Evolutionary conservation across 1,140 invertebrate species (phyloP).

Genomic region (Ericerus pela): DNA sequence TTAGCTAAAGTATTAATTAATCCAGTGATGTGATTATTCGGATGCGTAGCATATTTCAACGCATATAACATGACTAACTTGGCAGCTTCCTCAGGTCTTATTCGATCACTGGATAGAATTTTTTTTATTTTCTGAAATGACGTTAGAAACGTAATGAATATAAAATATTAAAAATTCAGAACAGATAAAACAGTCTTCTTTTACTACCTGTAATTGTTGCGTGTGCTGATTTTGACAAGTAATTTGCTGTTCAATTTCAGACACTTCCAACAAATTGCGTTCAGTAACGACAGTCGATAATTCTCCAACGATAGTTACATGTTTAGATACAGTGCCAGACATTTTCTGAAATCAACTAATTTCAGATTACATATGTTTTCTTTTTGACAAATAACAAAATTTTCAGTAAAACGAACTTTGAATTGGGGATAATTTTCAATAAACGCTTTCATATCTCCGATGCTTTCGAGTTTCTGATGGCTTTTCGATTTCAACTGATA

Average conservation of each 20-base stretch:
- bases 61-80: slow-evolving; percentile 87
- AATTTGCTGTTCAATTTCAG: slow-evolving; percentile 92
- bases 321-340: slow-evolving; percentile 94
- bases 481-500: slow-evolving; percentile 92
- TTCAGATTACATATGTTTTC: not conserved
- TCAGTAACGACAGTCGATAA: slow-evolving; percentile 68
- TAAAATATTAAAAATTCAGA: not conserved
- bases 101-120: slow-evolving; percentile 42
- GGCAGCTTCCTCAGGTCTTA: slow-evolving; percentile 63
- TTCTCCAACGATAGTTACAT: slow-evolving; percentile 91
- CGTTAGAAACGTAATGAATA: not conserved
- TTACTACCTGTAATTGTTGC: slow-evolving; percentile 54
- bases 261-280: slow-evolving; percentile 73
- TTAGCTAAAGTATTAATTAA: slow-evolving; percentile 53
- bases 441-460: slow-evolving; percentile 97
- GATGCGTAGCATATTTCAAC: slow-evolving; percentile 77
- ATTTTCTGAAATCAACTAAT: slow-evolving; percentile 56
- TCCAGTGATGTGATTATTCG: slow-evolving; percentile 63
- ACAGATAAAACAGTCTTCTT: not conserved
- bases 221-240: slow-evolving; percentile 86
- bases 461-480: slow-evolving; percentile 94
- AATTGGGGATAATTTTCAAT: slow-evolving; percentile 97
- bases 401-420: slow-evolving; percentile 39
- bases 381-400: not conserved
- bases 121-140: slow-evolving; percentile 15